Conservation (phyloP, 2,797 vertebrate species). For the Serranus cabrilla region DNA sequence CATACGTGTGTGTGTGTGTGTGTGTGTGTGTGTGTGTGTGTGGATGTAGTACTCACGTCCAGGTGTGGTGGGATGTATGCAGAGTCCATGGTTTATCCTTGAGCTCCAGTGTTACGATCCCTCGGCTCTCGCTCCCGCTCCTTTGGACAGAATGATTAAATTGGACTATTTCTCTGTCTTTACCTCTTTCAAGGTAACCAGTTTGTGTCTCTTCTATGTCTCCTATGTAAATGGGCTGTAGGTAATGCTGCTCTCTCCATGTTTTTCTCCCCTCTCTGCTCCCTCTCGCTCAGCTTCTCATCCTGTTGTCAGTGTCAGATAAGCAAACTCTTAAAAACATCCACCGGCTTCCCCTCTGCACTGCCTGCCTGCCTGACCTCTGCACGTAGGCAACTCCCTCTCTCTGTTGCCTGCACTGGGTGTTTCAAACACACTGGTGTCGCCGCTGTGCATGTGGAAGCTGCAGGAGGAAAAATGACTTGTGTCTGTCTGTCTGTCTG, state of each 20-base stretch:
- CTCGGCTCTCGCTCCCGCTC: conserved; percentile 81
- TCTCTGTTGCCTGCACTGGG: conserved; percentile 62
- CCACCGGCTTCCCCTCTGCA: conserved; percentile 71
- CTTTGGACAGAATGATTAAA: conserved; percentile 77
- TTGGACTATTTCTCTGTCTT: conserved; percentile 65
- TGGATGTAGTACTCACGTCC: conserved; percentile 85
- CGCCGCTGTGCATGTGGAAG: conserved; percentile 44
- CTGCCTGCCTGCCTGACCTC: conserved; percentile 73
- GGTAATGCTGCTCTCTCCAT: conserved; percentile 70
- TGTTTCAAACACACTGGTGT: conserved; percentile 55
- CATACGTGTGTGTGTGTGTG: conserved; percentile 24
- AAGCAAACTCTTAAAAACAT: conserved; percentile 80
- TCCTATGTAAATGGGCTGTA: conserved; percentile 51
- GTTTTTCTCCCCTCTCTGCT: conserved; percentile 59
- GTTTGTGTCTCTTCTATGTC: conserved; percentile 55
- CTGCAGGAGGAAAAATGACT: conserved; percentile 55
- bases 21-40: conserved; percentile 34
- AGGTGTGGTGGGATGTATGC: conserved; percentile 86
- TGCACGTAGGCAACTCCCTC: conserved; percentile 70
- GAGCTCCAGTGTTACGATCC: conserved; percentile 89
- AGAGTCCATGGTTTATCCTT: conserved; percentile 91
- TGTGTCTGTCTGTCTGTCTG: conserved; percentile 57
- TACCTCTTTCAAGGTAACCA: conserved; percentile 59
- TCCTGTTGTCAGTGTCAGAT: conserved; percentile 85
- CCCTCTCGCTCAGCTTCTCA: conserved; percentile 78